Conservation (phyloP, 64 coral and sea anemone genomes). For the Stichodactyla mertensii region DNA sequence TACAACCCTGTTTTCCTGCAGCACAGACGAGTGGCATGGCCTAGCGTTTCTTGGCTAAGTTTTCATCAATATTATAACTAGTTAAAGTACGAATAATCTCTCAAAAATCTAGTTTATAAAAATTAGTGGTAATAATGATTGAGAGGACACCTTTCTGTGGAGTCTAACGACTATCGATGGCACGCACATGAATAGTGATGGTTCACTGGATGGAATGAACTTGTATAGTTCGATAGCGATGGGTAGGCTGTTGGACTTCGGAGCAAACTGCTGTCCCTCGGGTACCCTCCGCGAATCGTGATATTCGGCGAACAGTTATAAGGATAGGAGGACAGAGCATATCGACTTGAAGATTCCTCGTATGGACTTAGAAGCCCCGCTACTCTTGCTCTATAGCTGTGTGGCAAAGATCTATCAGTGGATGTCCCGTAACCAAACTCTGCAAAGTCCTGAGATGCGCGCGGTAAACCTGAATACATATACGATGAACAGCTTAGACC, state of each 20-base stretch:
- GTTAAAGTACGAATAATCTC: not conserved
- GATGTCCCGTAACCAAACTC: not conserved
- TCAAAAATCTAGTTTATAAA: not conserved
- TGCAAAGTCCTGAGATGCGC: not conserved
- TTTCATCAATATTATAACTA: too few species aligned
- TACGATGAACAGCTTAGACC: slow-evolving; percentile 3
- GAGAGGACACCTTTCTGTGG: not conserved
- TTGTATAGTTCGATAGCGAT: not conserved
- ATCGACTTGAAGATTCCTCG: not conserved
- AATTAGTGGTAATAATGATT: not conserved
- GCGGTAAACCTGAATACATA: not conserved
- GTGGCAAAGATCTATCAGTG: not conserved
- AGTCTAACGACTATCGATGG: not conserved
- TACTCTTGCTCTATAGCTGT: not conserved
- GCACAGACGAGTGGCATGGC: too few species aligned
- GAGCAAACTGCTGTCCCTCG: not conserved
- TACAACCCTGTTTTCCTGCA: too few species aligned
- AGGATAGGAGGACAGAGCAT: not conserved
- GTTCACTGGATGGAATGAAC: slow-evolving; percentile 14
- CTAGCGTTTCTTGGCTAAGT: too few species aligned
- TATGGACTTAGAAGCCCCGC: not conserved
- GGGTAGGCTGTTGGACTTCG: not conserved
- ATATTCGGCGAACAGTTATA: not conserved
- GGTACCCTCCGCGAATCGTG: not conserved
- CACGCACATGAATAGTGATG: slow-evolving; percentile 7